phyloP scores from a whole-genome alignment of 2,113 vertebrate genomes.

The Semnornis frantzii region DNA sequence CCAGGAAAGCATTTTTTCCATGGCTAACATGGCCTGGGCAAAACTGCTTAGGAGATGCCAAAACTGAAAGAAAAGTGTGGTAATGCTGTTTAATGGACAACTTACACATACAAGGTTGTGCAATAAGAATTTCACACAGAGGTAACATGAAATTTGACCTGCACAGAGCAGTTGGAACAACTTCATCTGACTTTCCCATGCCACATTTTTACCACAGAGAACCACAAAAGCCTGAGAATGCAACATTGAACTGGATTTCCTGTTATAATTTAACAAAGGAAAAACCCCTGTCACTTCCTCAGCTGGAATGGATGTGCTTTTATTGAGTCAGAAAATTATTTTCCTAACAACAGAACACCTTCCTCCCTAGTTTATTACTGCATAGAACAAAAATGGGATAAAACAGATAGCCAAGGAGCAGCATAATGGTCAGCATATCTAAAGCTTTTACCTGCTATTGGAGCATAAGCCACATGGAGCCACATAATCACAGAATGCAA shows the following conservation, averaged over 20 bases:
- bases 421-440: not conserved
- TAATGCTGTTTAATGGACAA: not conserved
- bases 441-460: not conserved
- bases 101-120: not conserved
- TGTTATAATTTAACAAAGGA: not conserved
- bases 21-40: not conserved
- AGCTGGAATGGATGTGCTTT: not conserved
- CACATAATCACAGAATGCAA: rapidly evolving
- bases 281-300: not conserved
- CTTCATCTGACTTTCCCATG: not conserved
- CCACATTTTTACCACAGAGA: not conserved
- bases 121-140: not conserved
- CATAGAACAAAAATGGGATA: not conserved
- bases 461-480: not conserved
- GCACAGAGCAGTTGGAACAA: not conserved
- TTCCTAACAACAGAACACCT: not conserved
- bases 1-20: not conserved
- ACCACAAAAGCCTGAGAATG: not conserved
- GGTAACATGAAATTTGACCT: not conserved
- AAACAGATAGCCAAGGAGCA: not conserved
- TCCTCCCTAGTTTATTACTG: not conserved
- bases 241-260: not conserved
- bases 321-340: not conserved
- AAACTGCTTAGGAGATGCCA: not conserved
- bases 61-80: not conserved